Evolutionary conservation across 2,888 invertebrate genomes (phyloP).

Genomic region (Scrobipalpa atriplicella): DNA sequence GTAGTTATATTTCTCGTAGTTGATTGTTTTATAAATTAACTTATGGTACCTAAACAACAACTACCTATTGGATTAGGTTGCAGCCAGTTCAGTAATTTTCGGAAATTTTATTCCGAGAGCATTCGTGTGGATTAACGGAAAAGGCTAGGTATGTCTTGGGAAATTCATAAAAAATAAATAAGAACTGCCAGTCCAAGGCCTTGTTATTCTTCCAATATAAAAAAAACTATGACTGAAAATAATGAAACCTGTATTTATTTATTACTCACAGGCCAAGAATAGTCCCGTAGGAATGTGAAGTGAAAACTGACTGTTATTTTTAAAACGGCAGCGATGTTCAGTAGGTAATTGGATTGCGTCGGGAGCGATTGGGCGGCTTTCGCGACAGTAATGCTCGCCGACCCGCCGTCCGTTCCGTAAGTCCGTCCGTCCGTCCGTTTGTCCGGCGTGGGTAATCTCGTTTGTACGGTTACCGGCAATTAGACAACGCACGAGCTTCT

Average conservation of each 20-base stretch:
- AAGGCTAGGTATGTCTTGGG: no score
- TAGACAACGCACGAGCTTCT: constrained; percentile 50
- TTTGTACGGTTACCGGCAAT: constrained; percentile 68
- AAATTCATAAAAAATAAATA: background rate
- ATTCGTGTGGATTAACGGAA: no score
- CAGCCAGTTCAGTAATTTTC: no score
- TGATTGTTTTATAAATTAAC: background rate
- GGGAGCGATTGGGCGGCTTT: constrained; percentile 50
- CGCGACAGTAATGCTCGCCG: constrained; percentile 32
- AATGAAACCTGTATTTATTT: background rate
- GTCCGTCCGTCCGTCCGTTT: constrained; percentile 10
- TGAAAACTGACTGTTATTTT: constrained; percentile 38
- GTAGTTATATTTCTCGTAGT: background rate
- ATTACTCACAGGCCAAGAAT: background rate
- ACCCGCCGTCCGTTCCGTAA: constrained; percentile 36
- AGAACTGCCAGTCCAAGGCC: no score
- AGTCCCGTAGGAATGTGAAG: constrained; percentile 19
- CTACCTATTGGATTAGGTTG: no score
- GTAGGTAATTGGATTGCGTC: constrained; percentile 63
- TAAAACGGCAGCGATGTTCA: constrained; percentile 50
- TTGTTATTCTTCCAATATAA: no score
- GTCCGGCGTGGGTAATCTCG: constrained; percentile 51
- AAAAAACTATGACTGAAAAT: no score
- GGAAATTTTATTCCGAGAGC: no score
- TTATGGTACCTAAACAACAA: background rate